phyloP scores from a whole-genome alignment of 2,797 vertebrate genomes.

The Leuciscus waleckii region DNA sequence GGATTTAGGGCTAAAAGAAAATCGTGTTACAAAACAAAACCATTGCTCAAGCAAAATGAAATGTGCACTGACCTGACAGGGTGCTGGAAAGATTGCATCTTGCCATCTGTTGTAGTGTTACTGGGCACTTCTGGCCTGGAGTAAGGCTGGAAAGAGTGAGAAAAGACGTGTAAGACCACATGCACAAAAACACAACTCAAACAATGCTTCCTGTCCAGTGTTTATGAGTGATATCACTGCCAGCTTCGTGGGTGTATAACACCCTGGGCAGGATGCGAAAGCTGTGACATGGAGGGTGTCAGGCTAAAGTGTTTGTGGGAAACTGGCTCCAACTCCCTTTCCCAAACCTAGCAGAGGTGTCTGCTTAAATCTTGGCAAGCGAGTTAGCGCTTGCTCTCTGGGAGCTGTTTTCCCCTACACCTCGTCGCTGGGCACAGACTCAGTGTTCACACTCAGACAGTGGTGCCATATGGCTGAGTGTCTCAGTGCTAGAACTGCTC shows the following conservation, averaged over 20 bases:
- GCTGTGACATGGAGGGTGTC: conserved; percentile 61
- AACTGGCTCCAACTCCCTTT: conserved; percentile 54
- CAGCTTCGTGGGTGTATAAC: conserved; percentile 51
- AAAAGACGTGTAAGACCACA: conserved; percentile 54
- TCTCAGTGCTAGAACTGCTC: conserved; percentile 44
- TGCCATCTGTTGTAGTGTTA: conserved; percentile 65
- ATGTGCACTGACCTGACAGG: conserved; percentile 82
- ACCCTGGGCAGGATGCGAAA: conserved; percentile 54
- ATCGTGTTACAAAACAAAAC: conserved; percentile 15
- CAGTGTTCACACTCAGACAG: conserved; percentile 52
- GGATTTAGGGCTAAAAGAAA: not conserved
- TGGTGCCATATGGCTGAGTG: conserved; percentile 64
- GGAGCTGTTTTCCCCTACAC: conserved; percentile 53
- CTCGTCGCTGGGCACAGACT: conserved; percentile 53
- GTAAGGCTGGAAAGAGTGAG: conserved; percentile 73
- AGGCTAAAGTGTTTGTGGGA: conserved; percentile 63
- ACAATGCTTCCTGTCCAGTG: conserved; percentile 57
- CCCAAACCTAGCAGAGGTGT: conserved; percentile 59
- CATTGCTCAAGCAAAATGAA: conserved; percentile 30
- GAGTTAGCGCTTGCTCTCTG: conserved; percentile 39
- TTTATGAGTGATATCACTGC: conserved; percentile 56
- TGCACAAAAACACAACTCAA: conserved; percentile 44
- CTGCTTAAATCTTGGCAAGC: conserved; percentile 57
- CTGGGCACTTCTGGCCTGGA: conserved; percentile 58
- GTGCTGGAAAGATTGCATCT: conserved; percentile 78